Evolutionary conservation across 1,140 invertebrate genomes (phyloP), one percentile per base, ranked within the genome.

Genomic region (Listronotus oregonensis): DNA sequence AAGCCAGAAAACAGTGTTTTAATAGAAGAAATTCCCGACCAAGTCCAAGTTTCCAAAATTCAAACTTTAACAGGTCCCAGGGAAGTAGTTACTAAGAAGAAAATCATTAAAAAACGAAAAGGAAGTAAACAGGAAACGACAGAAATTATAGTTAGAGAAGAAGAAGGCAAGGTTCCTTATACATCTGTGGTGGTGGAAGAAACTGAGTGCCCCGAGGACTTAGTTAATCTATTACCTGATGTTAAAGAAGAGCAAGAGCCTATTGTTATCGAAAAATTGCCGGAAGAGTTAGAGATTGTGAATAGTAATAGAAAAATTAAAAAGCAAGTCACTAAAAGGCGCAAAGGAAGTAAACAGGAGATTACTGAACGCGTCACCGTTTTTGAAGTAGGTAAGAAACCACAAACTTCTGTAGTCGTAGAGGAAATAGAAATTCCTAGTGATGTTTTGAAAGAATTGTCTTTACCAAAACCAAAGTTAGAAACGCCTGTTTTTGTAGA

Each of bases 301-400:
- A 55, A 65, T 72, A 76, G 76, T 59, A 76, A 15, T 5, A 61
- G 54, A 21, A 42, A 27, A 7, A 55, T 61, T 4, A 78, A 74
- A 43, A 61, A 56, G 44, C 52, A 58, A 61, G 50, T 66, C 6
- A 74, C 75, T 7, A 80, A 79, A 65, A 80, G 73, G 70, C 64
- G 71, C 10, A 74, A 73, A 58, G 73, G 80, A 21, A 71, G 74
- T 10, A 78, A 79, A 50, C 70, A 82, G 68, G 77, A 83, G 74
- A 76, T 78, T 0, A 80, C 77, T 7, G 79, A 82, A 73, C 79
- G 80, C 57, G 78, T 79, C 11, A 82, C 82, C 18, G 68, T 82
- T 52, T 75, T 82, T 72, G 80, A 82, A 73, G 78, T 80, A 51
- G 77, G 79, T 47, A 76, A 81, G 66, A 68, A 73, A 37, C 76